Conservation (phyloP, 1,140 invertebrate genomes). For the Onthophagus taurus region DNA sequence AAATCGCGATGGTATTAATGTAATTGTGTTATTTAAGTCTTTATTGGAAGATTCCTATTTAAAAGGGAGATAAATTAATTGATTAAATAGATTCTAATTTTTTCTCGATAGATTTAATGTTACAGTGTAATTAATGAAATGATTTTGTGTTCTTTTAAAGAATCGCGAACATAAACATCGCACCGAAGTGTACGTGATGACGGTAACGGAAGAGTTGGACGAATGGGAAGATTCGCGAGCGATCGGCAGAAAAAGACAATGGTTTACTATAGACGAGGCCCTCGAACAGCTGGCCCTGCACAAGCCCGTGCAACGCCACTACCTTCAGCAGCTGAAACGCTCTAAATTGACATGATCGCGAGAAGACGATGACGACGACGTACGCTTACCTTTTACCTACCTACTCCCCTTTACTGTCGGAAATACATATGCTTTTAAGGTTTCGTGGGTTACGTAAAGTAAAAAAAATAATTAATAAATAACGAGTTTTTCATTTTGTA, state of each 20-base stretch:
- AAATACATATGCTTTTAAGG: slow-evolving; percentile 25
- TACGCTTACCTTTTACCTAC: slow-evolving; percentile 17
- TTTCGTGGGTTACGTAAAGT: slow-evolving; percentile 24
- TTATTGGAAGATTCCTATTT: too few relatives aligned
- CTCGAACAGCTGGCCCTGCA: slow-evolving; percentile 74
- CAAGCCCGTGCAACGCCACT: slow-evolving; percentile 83
- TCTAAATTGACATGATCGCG: slow-evolving; percentile 43
- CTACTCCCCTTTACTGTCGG: too few relatives aligned
- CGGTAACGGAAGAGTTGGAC: slow-evolving; percentile 80
- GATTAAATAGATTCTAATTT: too few relatives aligned
- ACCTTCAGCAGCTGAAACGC: slow-evolving; percentile 59
- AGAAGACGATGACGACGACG: slow-evolving; percentile 13
- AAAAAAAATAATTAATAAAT: slow-evolving; percentile 23
- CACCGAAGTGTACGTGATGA: slow-evolving; percentile 87
- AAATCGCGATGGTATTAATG: too few relatives aligned
- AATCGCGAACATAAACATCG: slow-evolving; percentile 86
- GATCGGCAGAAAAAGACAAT: slow-evolving; percentile 82
- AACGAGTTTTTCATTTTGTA: too few relatives aligned
- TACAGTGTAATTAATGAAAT: too few relatives aligned
- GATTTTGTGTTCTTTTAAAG: slow-evolving; percentile 41
- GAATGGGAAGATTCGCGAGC: slow-evolving; percentile 90
- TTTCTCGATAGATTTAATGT: too few relatives aligned
- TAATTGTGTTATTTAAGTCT: too few relatives aligned
- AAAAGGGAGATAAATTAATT: too few relatives aligned
- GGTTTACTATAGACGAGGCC: slow-evolving; percentile 85